Evolutionary conservation across 1,140 invertebrate species (phyloP), one percentile per base, ranked within the genome.

Genomic region (Brachionus rotundiformis): DNA sequence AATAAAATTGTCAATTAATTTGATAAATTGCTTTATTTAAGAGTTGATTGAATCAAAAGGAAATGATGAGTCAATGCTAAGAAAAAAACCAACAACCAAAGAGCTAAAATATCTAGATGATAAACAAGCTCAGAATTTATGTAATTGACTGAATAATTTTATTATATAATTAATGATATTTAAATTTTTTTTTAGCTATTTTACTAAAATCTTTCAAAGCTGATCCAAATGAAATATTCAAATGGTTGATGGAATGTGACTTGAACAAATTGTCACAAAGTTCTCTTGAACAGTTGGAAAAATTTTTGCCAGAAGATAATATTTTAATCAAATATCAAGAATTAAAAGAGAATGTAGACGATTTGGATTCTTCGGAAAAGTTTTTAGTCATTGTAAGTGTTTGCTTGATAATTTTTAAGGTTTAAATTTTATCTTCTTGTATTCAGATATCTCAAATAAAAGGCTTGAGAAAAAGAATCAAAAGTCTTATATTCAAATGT

Each of bases 71-170:
- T 47, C 79, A 11, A 84, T 82, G 39, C 93, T 92, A 89, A 92
- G 87, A 87, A 89, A 89, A 27, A 84, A 84, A 77, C 97, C 96
- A 86, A 96, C 96, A 87, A 92, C 92, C 2, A 95, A 96, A 88
- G 93, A 95, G 86, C 88, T 97, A 0, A 93, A 93, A 86, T 94
- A 98, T 3, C 87, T 98, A 3, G 95, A 98, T 88, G 90, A 91
- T 4, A 98, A 98, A 89, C 90, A 94, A 0, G 95, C 95, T 0
- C 95, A 98, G 89, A 98, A 96, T 89, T 91, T 98, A n/a, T 92
- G 89, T 89, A 85, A 36, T 81, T 10, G 19, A n/a, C 10, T 36
- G 29, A 3, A 1, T 11, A 47, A 33, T 23, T 59, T 29, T n/a
- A 27, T 25, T 16, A 63, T 8, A 16, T 16, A 71, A 19, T 31